These are phyloP conservation scores for Leptodirus hochenwartii DNA, from an alignment of 2,888 invertebrate species.

Conservation along the genomic window DNA sequence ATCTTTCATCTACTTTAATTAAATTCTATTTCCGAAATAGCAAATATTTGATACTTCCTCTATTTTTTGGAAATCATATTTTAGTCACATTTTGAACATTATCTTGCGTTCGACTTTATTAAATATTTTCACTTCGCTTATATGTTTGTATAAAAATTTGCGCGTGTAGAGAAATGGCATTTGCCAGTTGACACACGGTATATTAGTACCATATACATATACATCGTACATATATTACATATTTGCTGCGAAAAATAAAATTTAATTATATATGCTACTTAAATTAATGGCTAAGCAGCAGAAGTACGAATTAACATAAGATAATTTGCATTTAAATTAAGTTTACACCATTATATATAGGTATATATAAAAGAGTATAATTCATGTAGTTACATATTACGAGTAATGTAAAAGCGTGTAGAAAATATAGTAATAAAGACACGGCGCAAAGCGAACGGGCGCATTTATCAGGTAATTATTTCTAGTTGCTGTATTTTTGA, in stretches of 20 bases:
- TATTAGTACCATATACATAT: constrained; percentile 22
- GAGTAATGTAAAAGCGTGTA: constrained; percentile 24
- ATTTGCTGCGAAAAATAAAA: constrained; percentile 29
- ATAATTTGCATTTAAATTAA: constrained; percentile 32
- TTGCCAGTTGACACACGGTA: no score
- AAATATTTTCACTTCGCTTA: no score
- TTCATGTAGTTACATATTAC: constrained; percentile 26
- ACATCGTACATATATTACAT: constrained; percentile 17
- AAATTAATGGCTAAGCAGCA: constrained; percentile 40
- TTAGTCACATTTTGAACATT: no score
- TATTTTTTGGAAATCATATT: no score
- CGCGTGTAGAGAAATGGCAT: no score
- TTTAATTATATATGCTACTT: constrained; percentile 55
- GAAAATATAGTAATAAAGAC: no score
- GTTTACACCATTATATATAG: constrained; percentile 29
- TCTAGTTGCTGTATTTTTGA: constrained; percentile 14
- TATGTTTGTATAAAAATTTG: no score
- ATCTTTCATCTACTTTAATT: no score
- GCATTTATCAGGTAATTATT: constrained; percentile 24
- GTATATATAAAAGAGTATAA: constrained; percentile 28
- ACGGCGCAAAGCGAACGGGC: no score
- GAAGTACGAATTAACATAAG: constrained; percentile 29
- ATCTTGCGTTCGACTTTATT: no score
- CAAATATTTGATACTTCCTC: no score
- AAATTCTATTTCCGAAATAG: no score